Evolutionary conservation across 1,140 invertebrate genomes (phyloP).

Genomic region (Dermatophagoides farinae): DNA sequence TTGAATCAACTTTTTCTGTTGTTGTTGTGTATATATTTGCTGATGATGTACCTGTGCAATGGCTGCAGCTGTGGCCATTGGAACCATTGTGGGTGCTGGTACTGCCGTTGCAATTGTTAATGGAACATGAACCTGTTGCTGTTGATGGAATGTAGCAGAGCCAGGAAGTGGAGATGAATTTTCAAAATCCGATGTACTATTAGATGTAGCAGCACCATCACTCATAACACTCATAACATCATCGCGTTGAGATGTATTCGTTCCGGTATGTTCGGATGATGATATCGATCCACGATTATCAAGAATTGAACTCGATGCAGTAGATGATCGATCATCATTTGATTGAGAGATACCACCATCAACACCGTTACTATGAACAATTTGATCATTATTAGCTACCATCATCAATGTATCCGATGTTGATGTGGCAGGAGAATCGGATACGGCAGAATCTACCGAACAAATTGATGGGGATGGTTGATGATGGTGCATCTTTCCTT

Average conservation of each 20-base stretch:
- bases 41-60: not conserved
- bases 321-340: not conserved
- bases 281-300: slow-evolving; percentile 3
- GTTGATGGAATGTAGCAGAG: slow-evolving; percentile 31
- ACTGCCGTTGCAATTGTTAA: slow-evolving; percentile 34
- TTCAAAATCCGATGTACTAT: not conserved
- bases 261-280: not conserved
- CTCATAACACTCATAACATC: slow-evolving; percentile 2
- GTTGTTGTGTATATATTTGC: not conserved
- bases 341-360: not conserved
- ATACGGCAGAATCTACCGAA: not conserved
- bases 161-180: not conserved
- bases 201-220: not conserved
- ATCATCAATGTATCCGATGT: slow-evolving; percentile 4
- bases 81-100: not conserved
- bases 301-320: slow-evolving; percentile 1
- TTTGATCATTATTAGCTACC: slow-evolving; percentile 1
- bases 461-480: not conserved
- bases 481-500: not conserved
- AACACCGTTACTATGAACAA: not conserved
- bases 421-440: not conserved
- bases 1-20: slow-evolving; percentile 25
- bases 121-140: slow-evolving; percentile 26
- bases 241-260: not conserved
- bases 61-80: not conserved